Evolutionary conservation across 2,113 vertebrate genomes (phyloP).

Genomic region (Takifugu bimaculatus): DNA sequence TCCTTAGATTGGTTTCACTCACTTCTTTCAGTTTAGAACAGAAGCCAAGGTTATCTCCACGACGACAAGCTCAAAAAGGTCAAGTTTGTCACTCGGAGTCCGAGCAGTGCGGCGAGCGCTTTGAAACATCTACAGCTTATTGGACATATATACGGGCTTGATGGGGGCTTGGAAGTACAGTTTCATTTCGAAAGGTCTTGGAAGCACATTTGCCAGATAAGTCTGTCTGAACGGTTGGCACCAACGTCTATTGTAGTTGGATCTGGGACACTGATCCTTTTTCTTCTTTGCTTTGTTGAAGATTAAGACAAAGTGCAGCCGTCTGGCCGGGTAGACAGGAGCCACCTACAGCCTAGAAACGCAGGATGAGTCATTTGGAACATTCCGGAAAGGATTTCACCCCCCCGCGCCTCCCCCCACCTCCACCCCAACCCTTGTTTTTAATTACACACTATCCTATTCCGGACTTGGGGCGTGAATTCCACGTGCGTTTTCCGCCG

Average conservation of each 20-base stretch:
- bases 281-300: conserved; percentile 48
- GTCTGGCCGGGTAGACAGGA: conserved; percentile 53
- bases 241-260: conserved; percentile 29
- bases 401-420: conserved; percentile 6
- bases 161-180: conserved; percentile 37
- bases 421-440: conserved; percentile 41
- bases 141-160: conserved; percentile 31
- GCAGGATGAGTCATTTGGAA: conserved; percentile 63
- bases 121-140: conserved; percentile 15
- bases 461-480: conserved; percentile 65
- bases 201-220: conserved; percentile 48
- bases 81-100: conserved; percentile 26
- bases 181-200: conserved; percentile 47
- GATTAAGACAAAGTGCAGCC: conserved; percentile 59
- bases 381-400: conserved; percentile 71
- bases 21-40: conserved; percentile 23
- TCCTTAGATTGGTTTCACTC: conserved; percentile 49
- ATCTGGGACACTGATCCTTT: conserved; percentile 43
- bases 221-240: conserved; percentile 34
- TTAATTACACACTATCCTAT: conserved; percentile 77
- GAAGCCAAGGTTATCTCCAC: conserved; percentile 37
- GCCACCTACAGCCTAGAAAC: conserved; percentile 58
- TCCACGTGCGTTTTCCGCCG: conserved; percentile 52
- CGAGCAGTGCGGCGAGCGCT: conserved; percentile 6
- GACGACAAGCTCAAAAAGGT: conserved; percentile 37